These are phyloP conservation scores for Chirona hameri DNA, from an alignment of 2,888 invertebrate genomes.

Conservation along the genomic window DNA sequence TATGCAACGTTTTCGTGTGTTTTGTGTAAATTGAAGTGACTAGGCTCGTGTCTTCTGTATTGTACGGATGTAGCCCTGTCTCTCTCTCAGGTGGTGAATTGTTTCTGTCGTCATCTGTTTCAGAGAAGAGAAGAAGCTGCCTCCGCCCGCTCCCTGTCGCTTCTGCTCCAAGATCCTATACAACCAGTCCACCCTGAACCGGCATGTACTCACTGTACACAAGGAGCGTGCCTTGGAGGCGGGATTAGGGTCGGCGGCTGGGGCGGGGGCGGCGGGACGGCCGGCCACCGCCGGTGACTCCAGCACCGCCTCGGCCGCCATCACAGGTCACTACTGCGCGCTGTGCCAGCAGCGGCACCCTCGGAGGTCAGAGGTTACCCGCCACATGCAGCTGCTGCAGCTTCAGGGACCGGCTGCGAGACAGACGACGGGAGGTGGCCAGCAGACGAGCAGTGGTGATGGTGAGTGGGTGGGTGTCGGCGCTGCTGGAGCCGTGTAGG, in stretches of 20 bases:
- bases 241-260: background rate
- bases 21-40: too few species aligned
- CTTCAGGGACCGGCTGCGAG: background rate
- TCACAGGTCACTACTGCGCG: background rate
- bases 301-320: background rate
- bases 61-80: too few species aligned
- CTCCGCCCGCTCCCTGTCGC: background rate
- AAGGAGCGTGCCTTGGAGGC: background rate
- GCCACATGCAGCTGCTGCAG: background rate
- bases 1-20: too few species aligned
- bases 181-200: slow-evolving; percentile 25
- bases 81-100: background rate
- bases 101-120: background rate
- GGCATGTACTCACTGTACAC: background rate
- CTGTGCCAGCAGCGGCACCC: background rate
- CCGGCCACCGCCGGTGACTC: background rate
- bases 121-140: slow-evolving; percentile 2
- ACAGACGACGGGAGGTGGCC: too few species aligned
- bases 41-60: too few species aligned
- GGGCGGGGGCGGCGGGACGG: background rate
- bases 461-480: too few species aligned
- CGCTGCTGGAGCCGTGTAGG: too few species aligned
- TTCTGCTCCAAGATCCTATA: slow-evolving; percentile 12
- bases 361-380: background rate
- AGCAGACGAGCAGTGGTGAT: too few species aligned